Percentiles rank a stretch among this genome's conserved stretches.
Evolutionary conservation across 2,888 invertebrate species (phyloP).

Genomic region (Stomorhina lunata): DNA sequence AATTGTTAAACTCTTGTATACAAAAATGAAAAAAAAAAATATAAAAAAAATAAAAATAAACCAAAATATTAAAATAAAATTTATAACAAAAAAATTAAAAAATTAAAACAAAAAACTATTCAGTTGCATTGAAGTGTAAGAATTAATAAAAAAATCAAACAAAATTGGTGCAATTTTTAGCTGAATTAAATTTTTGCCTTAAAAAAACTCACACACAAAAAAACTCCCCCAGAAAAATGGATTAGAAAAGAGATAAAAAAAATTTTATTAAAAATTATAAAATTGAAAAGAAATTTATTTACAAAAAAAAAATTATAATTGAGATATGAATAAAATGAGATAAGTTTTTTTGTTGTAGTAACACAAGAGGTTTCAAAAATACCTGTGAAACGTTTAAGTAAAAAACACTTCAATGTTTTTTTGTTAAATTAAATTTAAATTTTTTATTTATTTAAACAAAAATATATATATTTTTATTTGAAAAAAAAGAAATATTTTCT

Average conservation of each 20-base stretch:
- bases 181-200: slow-evolving; percentile 66
- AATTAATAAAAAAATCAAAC: slow-evolving; percentile 42
- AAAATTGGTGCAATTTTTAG: slow-evolving; percentile 66
- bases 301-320: background rate
- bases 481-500: slow-evolving; percentile 8
- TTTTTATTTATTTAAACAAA: background rate
- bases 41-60: slow-evolving; percentile 10
- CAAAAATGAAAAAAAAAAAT: slow-evolving; percentile 48
- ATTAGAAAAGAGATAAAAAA: slow-evolving; percentile 47
- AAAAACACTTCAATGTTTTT: slow-evolving; percentile 62
- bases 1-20: slow-evolving; percentile 66
- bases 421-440: too few relatives aligned
- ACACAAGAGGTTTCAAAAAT: slow-evolving; percentile 76
- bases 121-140: slow-evolving; percentile 63
- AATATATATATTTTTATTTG: slow-evolving; percentile 9
- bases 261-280: slow-evolving; percentile 18
- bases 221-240: slow-evolving; percentile 23
- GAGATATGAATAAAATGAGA: background rate
- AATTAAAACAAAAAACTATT: slow-evolving; percentile 39
- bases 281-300: slow-evolving; percentile 29
- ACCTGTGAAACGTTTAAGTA: slow-evolving; percentile 71
- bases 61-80: background rate
- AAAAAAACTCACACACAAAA: slow-evolving; percentile 47
- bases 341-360: slow-evolving; percentile 52
- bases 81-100: slow-evolving; percentile 14